Evolutionary conservation across 1,140 invertebrate species (phyloP).

Genomic region (silkworm (Bombyx mori)): DNA sequence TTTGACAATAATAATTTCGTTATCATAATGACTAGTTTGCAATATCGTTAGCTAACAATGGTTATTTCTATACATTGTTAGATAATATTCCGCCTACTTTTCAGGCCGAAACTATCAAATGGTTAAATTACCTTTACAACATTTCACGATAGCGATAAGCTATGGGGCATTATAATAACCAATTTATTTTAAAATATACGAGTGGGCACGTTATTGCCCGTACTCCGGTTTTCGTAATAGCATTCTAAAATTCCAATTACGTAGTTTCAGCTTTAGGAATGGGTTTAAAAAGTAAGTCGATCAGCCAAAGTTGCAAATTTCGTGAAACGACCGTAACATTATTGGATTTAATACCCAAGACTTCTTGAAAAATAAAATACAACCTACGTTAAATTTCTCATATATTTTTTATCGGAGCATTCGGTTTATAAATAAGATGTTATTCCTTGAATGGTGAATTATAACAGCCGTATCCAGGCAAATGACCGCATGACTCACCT

Average conservation of each 20-base stretch:
- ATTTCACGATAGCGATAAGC: slow-evolving; percentile 29
- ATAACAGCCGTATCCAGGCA: too few relatives aligned
- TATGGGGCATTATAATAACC: slow-evolving; percentile 22
- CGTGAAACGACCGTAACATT: too few relatives aligned
- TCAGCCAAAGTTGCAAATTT: too few relatives aligned
- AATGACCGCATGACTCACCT: too few relatives aligned
- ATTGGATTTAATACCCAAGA: too few relatives aligned
- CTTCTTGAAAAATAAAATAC: too few relatives aligned
- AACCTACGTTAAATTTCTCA: too few relatives aligned
- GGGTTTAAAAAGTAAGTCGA: background rate
- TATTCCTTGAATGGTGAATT: too few relatives aligned
- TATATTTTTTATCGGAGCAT: too few relatives aligned
- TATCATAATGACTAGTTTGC: slow-evolving; percentile 21
- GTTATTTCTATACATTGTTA: slow-evolving; percentile 14
- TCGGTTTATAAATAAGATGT: too few relatives aligned
- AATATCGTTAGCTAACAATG: slow-evolving; percentile 22
- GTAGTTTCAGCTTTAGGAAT: slow-evolving; percentile 2
- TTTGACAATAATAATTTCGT: slow-evolving; percentile 18
- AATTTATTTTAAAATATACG: slow-evolving; percentile 28
- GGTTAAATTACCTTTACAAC: slow-evolving; percentile 26
- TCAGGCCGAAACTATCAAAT: slow-evolving; percentile 22
- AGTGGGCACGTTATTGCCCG: slow-evolving; percentile 10
- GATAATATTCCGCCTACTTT: slow-evolving; percentile 20
- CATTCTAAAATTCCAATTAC: slow-evolving; percentile 9
- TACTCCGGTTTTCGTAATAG: slow-evolving; percentile 3